phyloP scores from a whole-genome alignment of 2,888 invertebrate species.

The Seira sanloemensis region DNA sequence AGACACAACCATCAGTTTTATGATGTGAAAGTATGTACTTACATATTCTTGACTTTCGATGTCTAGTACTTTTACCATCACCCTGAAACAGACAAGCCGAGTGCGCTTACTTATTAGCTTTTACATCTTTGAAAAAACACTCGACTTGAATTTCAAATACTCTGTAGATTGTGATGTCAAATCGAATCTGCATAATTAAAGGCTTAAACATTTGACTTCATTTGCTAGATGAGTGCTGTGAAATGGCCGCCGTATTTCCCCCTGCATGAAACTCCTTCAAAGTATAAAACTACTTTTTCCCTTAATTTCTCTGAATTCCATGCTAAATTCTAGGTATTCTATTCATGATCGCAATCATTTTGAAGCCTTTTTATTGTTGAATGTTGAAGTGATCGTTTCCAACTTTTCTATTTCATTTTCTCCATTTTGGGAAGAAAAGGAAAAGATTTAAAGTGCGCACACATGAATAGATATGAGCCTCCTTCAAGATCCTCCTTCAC shows the following conservation, averaged over 20 bases:
- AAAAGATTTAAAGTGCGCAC: constrained; percentile 10
- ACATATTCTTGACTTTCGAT: not conserved
- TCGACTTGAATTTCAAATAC: not conserved
- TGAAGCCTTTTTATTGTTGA: not conserved
- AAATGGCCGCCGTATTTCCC: no score
- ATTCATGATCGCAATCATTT: constrained; percentile 14
- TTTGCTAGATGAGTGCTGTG: constrained; percentile 28
- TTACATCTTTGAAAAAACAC: not conserved
- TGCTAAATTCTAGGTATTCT: not conserved
- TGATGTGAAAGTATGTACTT: no score
- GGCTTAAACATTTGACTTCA: constrained; percentile 48
- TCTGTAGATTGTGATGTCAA: not conserved
- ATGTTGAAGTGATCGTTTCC: not conserved
- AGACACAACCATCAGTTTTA: no score
- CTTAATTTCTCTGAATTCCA: not conserved
- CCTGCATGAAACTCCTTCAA: not conserved
- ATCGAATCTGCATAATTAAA: constrained; percentile 67
- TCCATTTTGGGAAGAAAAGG: not conserved
- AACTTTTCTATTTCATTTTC: not conserved
- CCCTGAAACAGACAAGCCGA: no score
- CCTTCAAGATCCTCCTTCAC: constrained; percentile 12
- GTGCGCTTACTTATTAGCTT: not conserved
- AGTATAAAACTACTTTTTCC: not conserved
- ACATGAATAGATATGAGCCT: not conserved
- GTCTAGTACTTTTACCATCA: not conserved